Evolutionary conservation across 2,888 invertebrate genomes (phyloP).

Genomic region (Euzophera pinguis): DNA sequence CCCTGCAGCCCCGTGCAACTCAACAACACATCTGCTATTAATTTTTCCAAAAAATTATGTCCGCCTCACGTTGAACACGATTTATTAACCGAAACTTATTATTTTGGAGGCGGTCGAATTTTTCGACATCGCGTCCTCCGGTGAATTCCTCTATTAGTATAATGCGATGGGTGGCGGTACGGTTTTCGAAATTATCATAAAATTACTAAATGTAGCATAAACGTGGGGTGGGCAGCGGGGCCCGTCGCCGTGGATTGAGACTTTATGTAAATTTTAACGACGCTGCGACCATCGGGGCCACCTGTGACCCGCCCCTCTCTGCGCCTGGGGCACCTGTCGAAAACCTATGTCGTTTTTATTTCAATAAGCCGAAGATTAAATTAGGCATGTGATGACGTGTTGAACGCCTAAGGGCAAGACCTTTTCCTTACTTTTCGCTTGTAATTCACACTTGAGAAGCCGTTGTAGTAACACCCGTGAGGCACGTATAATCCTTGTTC

Average conservation of each 20-base stretch:
- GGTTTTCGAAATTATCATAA: conserved; percentile 80
- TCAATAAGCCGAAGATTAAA: conserved; percentile 78
- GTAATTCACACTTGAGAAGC: conserved; percentile 32
- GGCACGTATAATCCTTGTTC: conserved; percentile 25
- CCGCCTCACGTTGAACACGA: conserved; percentile 61
- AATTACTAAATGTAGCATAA: conserved; percentile 81
- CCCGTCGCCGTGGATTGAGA: conserved; percentile 76
- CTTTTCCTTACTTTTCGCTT: conserved; percentile 46
- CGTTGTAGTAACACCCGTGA: conserved; percentile 9
- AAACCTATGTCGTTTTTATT: conserved; percentile 80
- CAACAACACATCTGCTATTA: conserved; percentile 78
- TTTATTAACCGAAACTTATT: conserved; percentile 75
- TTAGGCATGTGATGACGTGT: conserved; percentile 71
- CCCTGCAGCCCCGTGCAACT: conserved; percentile 50
- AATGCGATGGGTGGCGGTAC: conserved; percentile 79
- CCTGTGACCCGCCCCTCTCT: conserved; percentile 66
- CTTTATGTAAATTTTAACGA: conserved; percentile 81
- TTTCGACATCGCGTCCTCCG: conserved; percentile 54
- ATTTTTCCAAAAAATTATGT: conserved; percentile 68
- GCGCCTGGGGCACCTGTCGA: conserved; percentile 71
- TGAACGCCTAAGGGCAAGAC: conserved; percentile 34
- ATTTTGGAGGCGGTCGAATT: conserved; percentile 66
- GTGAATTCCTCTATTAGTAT: conserved; percentile 77
- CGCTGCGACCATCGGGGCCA: conserved; percentile 78
- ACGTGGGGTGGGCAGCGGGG: conserved; percentile 74